Evolutionary conservation across 2,797 vertebrate genomes (phyloP), one percentile per base, ranked within the genome.

Genomic region (Spinibarbus caldwelli): DNA sequence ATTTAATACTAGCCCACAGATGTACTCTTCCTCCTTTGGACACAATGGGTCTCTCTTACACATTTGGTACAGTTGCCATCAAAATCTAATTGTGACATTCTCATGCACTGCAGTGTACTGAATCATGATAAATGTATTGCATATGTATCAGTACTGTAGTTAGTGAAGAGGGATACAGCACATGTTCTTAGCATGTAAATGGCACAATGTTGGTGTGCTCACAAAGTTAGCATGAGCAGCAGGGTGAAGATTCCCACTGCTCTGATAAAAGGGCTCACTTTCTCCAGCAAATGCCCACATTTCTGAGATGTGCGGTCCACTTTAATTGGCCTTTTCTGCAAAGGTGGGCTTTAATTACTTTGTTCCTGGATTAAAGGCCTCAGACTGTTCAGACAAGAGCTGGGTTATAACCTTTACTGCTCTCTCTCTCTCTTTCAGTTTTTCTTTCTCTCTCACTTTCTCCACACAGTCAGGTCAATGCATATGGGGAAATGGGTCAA

Each of bases 241-340:
- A 70, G 38, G 47, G 59, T 68, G 49, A 83, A 64, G 41, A 71
- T 84, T 86, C 90, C 89, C 88, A 88, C 82, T 87, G 90, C 92
- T 92, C 90, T 79, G 87, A 92, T 93, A 92, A 93, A 94, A 94
- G 89, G 72, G 85, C 88, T 86, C 83, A 82, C 87, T 91, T 93
- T 90, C 89, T 92, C 86, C 89, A 89, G 92, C 91, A 93, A 94
- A 93, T 88, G 84, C 90, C 88, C 92, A 90, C 87, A 91, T 92
- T 92, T 92, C 90, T 82, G 85, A 91, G 85, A 92, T 79, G 52
- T 88, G 89, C 62, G 31, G 90, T 91, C 89, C 72, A 87, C 90
- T 93, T 93, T 95, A 94, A 95, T 94, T 94, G 93, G 93, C 90
- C 91, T 94, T 91, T 92, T 92, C 93, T 91, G 87, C 90, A 92